Percentiles rank a stretch among this genome's conserved stretches.
Conservation (phyloP, 2,888 invertebrate species). For the Mellilla xanthometata region DNA sequence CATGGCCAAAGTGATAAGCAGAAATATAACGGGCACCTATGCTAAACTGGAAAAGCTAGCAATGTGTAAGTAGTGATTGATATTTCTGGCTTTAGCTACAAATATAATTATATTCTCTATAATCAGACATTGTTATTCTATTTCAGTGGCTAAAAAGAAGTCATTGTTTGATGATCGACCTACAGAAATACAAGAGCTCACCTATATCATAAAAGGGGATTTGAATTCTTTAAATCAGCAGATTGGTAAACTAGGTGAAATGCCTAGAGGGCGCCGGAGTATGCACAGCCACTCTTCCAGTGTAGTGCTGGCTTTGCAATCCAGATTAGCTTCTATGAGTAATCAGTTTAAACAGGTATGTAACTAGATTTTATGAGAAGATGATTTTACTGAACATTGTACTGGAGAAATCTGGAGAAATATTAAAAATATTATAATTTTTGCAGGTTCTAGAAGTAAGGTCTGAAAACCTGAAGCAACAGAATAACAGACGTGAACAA, state of each 20-base stretch:
- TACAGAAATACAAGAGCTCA: constrained; percentile 97
- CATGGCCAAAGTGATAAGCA: constrained; percentile 96
- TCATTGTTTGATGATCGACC: constrained; percentile 98
- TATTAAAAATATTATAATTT: too few species aligned
- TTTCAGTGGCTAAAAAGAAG: constrained; percentile 96
- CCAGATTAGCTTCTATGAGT: constrained; percentile 97
- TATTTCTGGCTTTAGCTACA: too few species aligned
- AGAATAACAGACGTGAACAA: constrained; percentile 96
- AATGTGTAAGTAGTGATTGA: constrained; percentile 88
- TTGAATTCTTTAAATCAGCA: constrained; percentile 97
- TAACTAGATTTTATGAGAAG: too few species aligned
- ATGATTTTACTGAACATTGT: too few species aligned
- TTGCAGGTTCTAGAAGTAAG: constrained; percentile 94
- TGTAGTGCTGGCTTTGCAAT: constrained; percentile 95
- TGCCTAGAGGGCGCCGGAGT: constrained; percentile 90
- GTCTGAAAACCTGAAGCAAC: constrained; percentile 98
- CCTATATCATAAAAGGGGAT: constrained; percentile 98
- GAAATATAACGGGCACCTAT: constrained; percentile 97
- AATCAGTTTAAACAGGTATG: constrained; percentile 97
- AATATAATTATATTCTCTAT: too few species aligned
- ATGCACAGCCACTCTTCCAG: constrained; percentile 96
- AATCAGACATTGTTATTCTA: too few species aligned
- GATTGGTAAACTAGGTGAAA: constrained; percentile 95
- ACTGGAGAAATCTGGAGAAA: too few species aligned
- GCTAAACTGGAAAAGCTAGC: constrained; percentile 98